Conservation (phyloP, 2,113 vertebrate species). For the Amblyopsis rosae region DNA sequence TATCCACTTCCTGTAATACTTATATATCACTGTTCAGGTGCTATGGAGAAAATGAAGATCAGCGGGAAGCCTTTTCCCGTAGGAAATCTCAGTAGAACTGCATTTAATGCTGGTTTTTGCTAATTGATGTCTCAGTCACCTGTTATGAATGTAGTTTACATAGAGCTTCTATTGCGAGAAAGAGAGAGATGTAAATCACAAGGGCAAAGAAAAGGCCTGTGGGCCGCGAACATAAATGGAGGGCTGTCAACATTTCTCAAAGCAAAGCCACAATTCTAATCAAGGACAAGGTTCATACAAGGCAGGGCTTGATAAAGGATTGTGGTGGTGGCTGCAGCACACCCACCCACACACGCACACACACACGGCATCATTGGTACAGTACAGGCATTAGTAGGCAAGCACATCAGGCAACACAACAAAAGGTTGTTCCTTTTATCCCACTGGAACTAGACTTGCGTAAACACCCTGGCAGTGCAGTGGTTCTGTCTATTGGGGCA, state of each 20-base stretch:
- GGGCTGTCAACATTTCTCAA: conserved; percentile 15
- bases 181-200: conserved; percentile 2
- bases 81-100: not conserved
- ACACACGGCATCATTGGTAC: conserved; percentile 40
- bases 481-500: conserved; percentile 40
- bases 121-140: conserved; percentile 16
- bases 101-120: conserved; percentile 19
- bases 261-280: conserved; percentile 14
- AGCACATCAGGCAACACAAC: conserved; percentile 47
- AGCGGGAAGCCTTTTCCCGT: not conserved
- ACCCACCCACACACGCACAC: conserved; percentile 1
- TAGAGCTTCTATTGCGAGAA: conserved; percentile 37
- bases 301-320: conserved; percentile 28
- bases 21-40: conserved; percentile 25
- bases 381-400: conserved; percentile 45
- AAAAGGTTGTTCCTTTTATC: conserved; percentile 5
- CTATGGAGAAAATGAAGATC: not conserved
- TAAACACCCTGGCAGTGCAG: conserved; percentile 49
- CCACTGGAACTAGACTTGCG: conserved; percentile 41
- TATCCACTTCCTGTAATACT: not conserved
- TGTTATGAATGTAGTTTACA: conserved; percentile 1
- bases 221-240: conserved; percentile 39
- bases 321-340: not conserved
- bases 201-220: not conserved
- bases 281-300: conserved; percentile 12